phyloP scores from a whole-genome alignment of 2,888 invertebrate genomes.

The Boloria euphrosyne region DNA sequence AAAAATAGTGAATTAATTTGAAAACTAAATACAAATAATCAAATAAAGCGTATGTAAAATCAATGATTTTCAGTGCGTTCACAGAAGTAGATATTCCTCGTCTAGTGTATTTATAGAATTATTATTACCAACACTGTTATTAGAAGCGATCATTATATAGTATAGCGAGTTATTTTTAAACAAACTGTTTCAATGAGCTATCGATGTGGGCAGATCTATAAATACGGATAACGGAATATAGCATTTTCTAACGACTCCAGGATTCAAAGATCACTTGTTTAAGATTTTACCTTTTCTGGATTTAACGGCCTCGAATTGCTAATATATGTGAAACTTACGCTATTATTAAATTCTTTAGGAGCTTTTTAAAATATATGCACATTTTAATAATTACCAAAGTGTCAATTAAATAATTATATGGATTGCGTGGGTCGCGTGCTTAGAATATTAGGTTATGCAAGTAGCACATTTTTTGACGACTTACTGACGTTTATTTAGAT shows the following conservation, averaged over 20 bases:
- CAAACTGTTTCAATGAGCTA: constrained; percentile 29
- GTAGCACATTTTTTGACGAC: no score
- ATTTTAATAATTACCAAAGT: background rate
- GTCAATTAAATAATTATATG: constrained; percentile 2
- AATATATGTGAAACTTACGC: constrained; percentile 52
- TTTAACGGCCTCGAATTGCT: constrained; percentile 36
- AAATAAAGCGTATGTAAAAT: background rate
- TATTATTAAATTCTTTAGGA: constrained; percentile 35
- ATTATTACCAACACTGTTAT: constrained; percentile 18
- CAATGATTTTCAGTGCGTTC: background rate
- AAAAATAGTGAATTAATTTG: no score
- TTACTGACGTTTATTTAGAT: background rate
- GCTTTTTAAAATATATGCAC: background rate
- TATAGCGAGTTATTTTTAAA: constrained; percentile 27
- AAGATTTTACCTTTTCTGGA: background rate
- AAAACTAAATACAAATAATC: background rate
- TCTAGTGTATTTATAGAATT: constrained; percentile 8
- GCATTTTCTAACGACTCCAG: constrained; percentile 31
- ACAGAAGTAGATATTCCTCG: constrained; percentile 8
- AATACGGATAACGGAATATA: constrained; percentile 37
- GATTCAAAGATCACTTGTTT: background rate
- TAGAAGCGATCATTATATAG: constrained; percentile 27
- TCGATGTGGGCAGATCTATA: constrained; percentile 32
- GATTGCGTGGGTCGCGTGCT: background rate
- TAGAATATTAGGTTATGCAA: background rate